Percentiles rank a stretch among this genome's conserved stretches.
These are phyloP conservation scores for Myotis yumanensis DNA, from an alignment of 2,113 vertebrate species.

Conservation along the genomic window DNA sequence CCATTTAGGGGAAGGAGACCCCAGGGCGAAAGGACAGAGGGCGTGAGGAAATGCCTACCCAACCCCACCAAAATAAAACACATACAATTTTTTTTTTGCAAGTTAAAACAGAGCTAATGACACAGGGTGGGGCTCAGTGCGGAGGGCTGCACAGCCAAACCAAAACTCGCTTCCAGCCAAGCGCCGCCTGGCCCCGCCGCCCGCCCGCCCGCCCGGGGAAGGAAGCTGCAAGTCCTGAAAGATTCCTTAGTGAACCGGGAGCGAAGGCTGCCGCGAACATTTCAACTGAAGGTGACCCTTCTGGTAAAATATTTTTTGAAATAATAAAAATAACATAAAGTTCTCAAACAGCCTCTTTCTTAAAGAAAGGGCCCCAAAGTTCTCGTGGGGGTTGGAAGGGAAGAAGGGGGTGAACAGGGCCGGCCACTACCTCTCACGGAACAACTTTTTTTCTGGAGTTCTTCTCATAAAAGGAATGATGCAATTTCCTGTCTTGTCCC, in stretches of 20 bases:
- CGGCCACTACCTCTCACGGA: slow-evolving; percentile 72
- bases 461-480: slow-evolving; percentile 91
- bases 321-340: slow-evolving; percentile 82
- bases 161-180: slow-evolving; percentile 91
- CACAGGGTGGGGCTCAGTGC: slow-evolving; percentile 91
- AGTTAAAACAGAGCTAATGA: slow-evolving; percentile 94
- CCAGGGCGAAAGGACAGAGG: slow-evolving; percentile 73
- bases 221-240: slow-evolving; percentile 82
- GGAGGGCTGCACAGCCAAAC: slow-evolving; percentile 88
- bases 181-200: slow-evolving; percentile 87
- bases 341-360: slow-evolving; percentile 66
- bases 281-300: slow-evolving; percentile 83
- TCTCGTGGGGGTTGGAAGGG: slow-evolving; percentile 32
- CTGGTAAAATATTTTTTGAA: slow-evolving; percentile 82
- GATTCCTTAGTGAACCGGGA: slow-evolving; percentile 76
- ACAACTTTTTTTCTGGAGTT: slow-evolving; percentile 82
- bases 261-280: slow-evolving; percentile 55
- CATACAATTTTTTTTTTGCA: slow-evolving; percentile 76
- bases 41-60: slow-evolving; percentile 70
- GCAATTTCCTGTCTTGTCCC: slow-evolving; percentile 95
- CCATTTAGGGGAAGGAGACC: neutral
- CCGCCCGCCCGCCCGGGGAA: slow-evolving; percentile 77
- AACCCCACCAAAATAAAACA: neutral
- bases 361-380: slow-evolving; percentile 70
- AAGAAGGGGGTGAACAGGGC: neutral